Evolutionary conservation across 2,113 vertebrate species (phyloP).

Genomic region (Vanacampus margaritifer): DNA sequence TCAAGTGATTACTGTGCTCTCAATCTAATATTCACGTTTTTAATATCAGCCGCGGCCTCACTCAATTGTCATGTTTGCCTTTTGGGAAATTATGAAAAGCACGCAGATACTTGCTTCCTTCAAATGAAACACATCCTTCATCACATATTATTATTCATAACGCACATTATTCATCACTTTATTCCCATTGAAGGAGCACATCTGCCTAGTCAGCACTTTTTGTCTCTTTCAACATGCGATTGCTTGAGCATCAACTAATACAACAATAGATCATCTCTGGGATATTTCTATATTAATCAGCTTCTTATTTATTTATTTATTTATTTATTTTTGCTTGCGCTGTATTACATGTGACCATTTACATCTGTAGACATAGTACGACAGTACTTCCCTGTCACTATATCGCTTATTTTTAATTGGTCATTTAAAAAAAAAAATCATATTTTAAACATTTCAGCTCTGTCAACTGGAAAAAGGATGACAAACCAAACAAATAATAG

Average conservation of each 20-base stretch:
- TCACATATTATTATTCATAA: slow-evolving; percentile 1
- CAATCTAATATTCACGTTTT: slow-evolving; percentile 5
- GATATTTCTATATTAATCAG: neutral
- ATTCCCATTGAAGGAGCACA: neutral
- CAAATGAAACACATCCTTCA: slow-evolving; percentile 9
- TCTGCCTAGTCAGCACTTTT: neutral
- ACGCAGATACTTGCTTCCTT: neutral
- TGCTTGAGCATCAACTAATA: neutral
- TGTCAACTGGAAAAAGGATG: no score
- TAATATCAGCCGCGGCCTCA: slow-evolving; percentile 5
- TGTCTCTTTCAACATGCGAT: neutral
- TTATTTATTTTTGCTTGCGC: neutral
- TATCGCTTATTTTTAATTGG: no score
- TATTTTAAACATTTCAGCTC: no score
- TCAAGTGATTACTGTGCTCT: slow-evolving; percentile 3
- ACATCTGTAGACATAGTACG: neutral
- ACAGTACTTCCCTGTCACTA: no score
- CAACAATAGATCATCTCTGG: neutral
- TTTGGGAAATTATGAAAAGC: slow-evolving; percentile 9
- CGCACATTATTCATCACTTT: neutral
- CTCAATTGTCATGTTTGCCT: slow-evolving; percentile 7
- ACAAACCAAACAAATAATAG: no score
- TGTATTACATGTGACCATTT: no score
- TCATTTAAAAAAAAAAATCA: no score
- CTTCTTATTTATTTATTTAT: neutral